phyloP scores from a whole-genome alignment of 2,797 vertebrate species.

The Cichlasoma orientale region DNA sequence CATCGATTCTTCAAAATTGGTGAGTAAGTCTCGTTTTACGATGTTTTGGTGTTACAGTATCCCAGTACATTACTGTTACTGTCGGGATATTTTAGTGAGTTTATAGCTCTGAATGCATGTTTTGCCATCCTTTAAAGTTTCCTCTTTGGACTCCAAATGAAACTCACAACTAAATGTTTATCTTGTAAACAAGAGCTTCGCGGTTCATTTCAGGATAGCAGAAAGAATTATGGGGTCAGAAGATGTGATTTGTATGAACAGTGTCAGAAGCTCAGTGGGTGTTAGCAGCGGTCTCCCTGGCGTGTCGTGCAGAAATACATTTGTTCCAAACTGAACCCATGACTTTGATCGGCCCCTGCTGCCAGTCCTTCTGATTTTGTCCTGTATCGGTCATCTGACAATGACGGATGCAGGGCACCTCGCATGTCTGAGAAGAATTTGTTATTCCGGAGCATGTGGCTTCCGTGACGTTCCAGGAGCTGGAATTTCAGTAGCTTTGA shows the following conservation, averaged over 20 bases:
- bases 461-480: neutral
- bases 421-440: neutral
- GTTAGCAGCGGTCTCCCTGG: neutral
- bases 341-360: neutral
- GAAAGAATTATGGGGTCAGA: neutral
- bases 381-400: too few relatives aligned
- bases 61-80: neutral
- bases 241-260: neutral
- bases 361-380: neutral
- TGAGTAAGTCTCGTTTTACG: conserved; percentile 61
- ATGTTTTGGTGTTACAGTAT: neutral
- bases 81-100: neutral
- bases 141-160: neutral
- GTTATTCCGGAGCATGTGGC: neutral
- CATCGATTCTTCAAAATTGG: conserved; percentile 97
- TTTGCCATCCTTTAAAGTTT: neutral
- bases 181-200: neutral
- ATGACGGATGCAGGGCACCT: neutral
- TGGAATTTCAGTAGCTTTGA: neutral
- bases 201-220: neutral
- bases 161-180: neutral
- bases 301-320: conserved; percentile 36
- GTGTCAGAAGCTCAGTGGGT: neutral
- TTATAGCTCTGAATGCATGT: neutral
- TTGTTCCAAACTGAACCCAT: conserved; percentile 39